Conservation (phyloP, 2,888 invertebrate species). For the Cryptus viduatorius region DNA sequence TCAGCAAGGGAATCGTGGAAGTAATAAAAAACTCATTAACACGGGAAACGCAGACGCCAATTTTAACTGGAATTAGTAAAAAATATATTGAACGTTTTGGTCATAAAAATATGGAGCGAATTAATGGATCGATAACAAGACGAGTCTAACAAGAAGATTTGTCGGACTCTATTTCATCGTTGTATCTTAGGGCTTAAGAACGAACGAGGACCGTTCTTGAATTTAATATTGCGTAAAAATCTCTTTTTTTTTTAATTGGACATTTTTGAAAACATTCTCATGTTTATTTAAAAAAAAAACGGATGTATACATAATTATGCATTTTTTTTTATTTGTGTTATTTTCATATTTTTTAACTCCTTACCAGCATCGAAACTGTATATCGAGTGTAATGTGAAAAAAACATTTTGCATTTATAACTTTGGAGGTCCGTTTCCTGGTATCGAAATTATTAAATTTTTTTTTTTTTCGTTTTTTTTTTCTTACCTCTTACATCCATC, state of each 20-base stretch:
- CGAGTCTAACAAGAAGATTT: no score
- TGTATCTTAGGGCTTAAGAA: neutral
- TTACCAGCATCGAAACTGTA: neutral
- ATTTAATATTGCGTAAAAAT: neutral
- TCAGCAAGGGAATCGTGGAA: no score
- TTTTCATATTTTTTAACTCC: no score
- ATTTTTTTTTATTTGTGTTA: no score
- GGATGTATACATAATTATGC: no score
- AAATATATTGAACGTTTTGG: no score
- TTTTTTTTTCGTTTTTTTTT: neutral
- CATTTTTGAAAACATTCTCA: neutral
- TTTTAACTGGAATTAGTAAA: no score
- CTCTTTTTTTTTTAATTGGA: neutral
- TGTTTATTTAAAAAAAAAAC: neutral
- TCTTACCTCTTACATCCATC: conserved; percentile 85
- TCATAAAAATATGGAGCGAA: neutral
- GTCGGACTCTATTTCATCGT: no score
- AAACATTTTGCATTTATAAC: neutral
- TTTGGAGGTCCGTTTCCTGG: neutral
- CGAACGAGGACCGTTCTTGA: neutral
- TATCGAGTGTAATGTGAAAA: neutral
- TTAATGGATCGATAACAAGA: neutral
- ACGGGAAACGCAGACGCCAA: no score
- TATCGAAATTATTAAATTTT: neutral
- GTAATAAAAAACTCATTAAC: no score